phyloP scores from a whole-genome alignment of 1,140 invertebrate species.

The Ooceraea biroi region DNA sequence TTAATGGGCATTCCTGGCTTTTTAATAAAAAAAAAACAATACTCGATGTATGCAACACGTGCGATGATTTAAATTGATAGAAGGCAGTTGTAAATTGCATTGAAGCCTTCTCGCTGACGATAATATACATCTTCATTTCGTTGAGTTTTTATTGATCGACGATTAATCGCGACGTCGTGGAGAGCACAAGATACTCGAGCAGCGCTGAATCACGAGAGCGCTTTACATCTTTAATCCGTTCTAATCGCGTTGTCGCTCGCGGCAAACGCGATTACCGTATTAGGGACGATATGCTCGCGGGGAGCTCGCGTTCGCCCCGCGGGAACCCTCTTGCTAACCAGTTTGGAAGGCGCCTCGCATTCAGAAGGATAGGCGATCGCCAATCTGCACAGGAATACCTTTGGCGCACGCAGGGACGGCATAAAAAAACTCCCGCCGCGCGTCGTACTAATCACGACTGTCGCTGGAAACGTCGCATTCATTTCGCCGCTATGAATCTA shows the following conservation, averaged over 20 bases:
- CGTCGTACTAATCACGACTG: constrained; percentile 42
- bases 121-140: neutral
- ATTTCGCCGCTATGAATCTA: constrained; percentile 44
- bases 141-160: constrained; percentile 22
- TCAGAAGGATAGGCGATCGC: constrained; percentile 44
- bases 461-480: constrained; percentile 49
- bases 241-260: constrained; percentile 69
- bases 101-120: neutral
- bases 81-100: neutral
- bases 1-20: too few species aligned
- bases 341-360: constrained; percentile 36
- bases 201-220: constrained; percentile 41
- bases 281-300: constrained; percentile 64
- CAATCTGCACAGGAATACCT: neutral
- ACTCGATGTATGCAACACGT: neutral
- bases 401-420: neutral
- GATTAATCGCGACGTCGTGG: neutral
- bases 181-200: neutral
- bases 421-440: constrained; percentile 32
- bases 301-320: constrained; percentile 38
- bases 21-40: too few species aligned
- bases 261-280: constrained; percentile 73
- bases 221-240: constrained; percentile 41
- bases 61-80: neutral
- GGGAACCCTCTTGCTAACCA: constrained; percentile 36